A percentile compares a stretch with the other conserved stretches of the same genome.
These are phyloP conservation scores for Pantala flavescens DNA, from an alignment of 1,140 invertebrate genomes.

Conservation along the genomic window DNA sequence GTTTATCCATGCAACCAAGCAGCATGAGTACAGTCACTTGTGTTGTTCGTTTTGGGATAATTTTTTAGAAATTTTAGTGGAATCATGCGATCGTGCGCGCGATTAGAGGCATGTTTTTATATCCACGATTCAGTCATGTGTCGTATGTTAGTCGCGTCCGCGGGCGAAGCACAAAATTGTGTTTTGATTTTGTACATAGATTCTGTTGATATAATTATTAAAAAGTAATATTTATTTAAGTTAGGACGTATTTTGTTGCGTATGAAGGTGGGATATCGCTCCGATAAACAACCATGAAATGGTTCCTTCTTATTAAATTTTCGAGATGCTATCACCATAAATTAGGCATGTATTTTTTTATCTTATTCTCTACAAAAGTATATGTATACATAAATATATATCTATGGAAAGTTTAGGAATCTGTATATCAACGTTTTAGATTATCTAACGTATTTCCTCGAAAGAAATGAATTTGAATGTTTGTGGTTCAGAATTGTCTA, in stretches of 20 bases:
- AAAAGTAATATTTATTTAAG: neutral
- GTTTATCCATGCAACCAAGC: neutral
- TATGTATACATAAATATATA: too few relatives aligned
- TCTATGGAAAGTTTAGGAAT: too few relatives aligned
- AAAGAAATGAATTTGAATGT: too few relatives aligned
- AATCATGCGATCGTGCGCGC: too few relatives aligned
- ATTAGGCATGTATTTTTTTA: slow-evolving; percentile 3
- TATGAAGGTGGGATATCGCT: neutral
- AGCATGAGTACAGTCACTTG: neutral
- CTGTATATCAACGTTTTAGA: too few relatives aligned
- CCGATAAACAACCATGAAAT: neutral
- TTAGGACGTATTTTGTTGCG: neutral
- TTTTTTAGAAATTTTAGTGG: too few relatives aligned
- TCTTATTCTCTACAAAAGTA: too few relatives aligned
- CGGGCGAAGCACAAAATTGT: neutral
- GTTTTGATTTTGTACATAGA: neutral
- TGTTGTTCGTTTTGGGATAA: neutral
- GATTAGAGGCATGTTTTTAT: too few relatives aligned
- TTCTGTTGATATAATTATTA: neutral
- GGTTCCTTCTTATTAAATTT: neutral
- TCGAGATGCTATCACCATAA: neutral
- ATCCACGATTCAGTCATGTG: too few relatives aligned
- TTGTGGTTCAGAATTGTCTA: too few relatives aligned
- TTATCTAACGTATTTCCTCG: too few relatives aligned
- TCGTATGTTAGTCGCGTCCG: too few relatives aligned